Evolutionary conservation across 64 coral and sea anemone genomes (phyloP), one percentile per base, ranked within the genome.

Genomic region (Montipora cactus): DNA sequence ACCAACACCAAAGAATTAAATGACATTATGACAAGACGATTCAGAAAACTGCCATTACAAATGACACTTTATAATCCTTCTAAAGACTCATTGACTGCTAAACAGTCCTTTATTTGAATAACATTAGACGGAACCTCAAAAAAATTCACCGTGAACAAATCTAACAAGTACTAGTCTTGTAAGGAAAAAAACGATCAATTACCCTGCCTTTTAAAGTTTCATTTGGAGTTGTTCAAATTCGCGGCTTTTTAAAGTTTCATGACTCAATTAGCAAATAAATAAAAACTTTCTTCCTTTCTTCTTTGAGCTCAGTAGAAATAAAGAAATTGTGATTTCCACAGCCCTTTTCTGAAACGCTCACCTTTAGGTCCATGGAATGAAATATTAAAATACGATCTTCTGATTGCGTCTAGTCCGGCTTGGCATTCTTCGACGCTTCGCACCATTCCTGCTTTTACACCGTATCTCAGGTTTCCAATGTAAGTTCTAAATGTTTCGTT

Each of bases 381-480:
- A 19, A 95, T 83, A 25, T 79, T 50, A n/a, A 90, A 67, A 37
- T 81, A 95, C 7, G 19, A 74, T 50, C 91, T 76, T n/a, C 92
- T 92, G 0, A 98, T 75, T 5, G 96, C 80, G 10, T 87, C 76
- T 7, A 95, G 51, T 12, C 96, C 96, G 1, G 96, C 85, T 15
- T 76, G 57, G 19, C 96, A 98, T 81, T 98, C 96, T 16, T 98
- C 89, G 0, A 78, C 58, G 7, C 89, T 92, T 2, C 96, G 93
- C 3, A 98, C 93, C 93, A 98, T 95, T 67, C 96, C 96, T 8
- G 96, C 92, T 67, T 92, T 70, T 53, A 98, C 76, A 2, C 95
- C 95, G 7, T 64, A 84, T 44, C 68, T 91, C 19, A 97, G 48
- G 71, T 97, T 97, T 2, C 75, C 89, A 3, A 77, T 95, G 9